These are phyloP conservation scores for Phthorimaea operculella DNA, from an alignment of 1,140 invertebrate genomes.

Conservation along the genomic window DNA sequence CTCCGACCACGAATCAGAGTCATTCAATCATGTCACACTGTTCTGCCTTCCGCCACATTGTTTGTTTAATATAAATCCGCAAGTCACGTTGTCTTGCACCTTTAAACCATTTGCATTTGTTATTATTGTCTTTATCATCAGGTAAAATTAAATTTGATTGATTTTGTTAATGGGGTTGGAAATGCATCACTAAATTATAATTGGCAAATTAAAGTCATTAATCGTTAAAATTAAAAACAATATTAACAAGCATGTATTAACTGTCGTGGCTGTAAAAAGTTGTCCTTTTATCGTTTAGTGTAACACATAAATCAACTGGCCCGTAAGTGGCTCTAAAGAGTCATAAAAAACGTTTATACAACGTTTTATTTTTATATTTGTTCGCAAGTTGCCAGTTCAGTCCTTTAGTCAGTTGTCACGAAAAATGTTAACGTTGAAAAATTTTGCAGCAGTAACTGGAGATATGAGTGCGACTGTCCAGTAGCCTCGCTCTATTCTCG, in stretches of 20 bases:
- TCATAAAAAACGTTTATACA: no score
- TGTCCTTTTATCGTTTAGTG: no score
- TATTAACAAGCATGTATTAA: no score
- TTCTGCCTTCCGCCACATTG: not conserved
- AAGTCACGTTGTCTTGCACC: not conserved
- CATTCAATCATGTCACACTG: slow-evolving; percentile 22
- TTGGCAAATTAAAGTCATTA: no score
- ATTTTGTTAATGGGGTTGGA: no score
- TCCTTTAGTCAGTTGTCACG: slow-evolving; percentile 10
- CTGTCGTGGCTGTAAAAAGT: no score
- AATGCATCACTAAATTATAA: no score
- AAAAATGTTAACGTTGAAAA: slow-evolving; percentile 28
- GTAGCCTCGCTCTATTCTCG: slow-evolving; percentile 66
- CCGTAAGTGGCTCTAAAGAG: no score
- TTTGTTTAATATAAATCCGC: not conserved
- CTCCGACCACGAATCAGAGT: slow-evolving; percentile 47
- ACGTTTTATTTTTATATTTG: no score
- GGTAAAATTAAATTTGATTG: no score
- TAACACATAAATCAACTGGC: no score
- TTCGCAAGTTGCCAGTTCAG: not conserved
- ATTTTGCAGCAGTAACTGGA: slow-evolving; percentile 46
- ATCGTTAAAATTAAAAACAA: no score
- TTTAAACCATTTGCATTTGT: not conserved
- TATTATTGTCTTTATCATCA: not conserved
- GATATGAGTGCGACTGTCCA: slow-evolving; percentile 59